A percentile compares a stretch with the other conserved stretches of the same genome.
These are phyloP conservation scores for Aricia agestis DNA, from an alignment of 1,140 invertebrate genomes.

Conservation along the genomic window DNA sequence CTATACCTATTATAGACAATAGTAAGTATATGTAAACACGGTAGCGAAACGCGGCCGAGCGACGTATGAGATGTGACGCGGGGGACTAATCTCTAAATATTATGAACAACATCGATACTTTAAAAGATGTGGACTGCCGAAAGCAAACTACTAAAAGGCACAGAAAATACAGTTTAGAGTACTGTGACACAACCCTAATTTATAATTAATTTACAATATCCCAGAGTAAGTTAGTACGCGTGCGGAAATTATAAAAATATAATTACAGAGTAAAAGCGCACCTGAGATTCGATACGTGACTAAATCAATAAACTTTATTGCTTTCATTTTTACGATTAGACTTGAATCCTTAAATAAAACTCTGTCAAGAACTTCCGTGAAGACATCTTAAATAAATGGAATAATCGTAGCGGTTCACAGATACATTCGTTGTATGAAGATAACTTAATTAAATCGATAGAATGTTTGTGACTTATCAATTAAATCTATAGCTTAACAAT, in stretches of 20 bases:
- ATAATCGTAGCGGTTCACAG: slow-evolving; percentile 43
- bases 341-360: slow-evolving; percentile 5
- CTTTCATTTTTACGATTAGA: background rate
- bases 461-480: slow-evolving; percentile 72
- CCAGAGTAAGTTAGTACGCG: slow-evolving; percentile 18
- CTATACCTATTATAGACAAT: slow-evolving; percentile 9
- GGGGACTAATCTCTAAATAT: slow-evolving; percentile 7
- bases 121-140: slow-evolving; percentile 44
- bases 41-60: slow-evolving; percentile 17
- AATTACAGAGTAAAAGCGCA: slow-evolving; percentile 5
- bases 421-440: slow-evolving; percentile 66
- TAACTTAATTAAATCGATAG: slow-evolving; percentile 55
- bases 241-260: slow-evolving; percentile 9
- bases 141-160: slow-evolving; percentile 67
- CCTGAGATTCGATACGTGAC: slow-evolving; percentile 25
- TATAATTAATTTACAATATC: slow-evolving; percentile 28
- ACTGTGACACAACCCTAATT: slow-evolving; percentile 57
- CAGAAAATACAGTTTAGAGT: slow-evolving; percentile 56
- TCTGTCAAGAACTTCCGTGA: background rate
- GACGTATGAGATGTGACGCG: slow-evolving; percentile 7
- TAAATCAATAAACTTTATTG: slow-evolving; percentile 17
- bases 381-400: slow-evolving; percentile 19
- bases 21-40: slow-evolving; percentile 10
- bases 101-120: slow-evolving; percentile 31
- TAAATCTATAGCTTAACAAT: slow-evolving; percentile 69